Conservation (phyloP, 1,140 invertebrate species). For the Calosoma granatense region DNA sequence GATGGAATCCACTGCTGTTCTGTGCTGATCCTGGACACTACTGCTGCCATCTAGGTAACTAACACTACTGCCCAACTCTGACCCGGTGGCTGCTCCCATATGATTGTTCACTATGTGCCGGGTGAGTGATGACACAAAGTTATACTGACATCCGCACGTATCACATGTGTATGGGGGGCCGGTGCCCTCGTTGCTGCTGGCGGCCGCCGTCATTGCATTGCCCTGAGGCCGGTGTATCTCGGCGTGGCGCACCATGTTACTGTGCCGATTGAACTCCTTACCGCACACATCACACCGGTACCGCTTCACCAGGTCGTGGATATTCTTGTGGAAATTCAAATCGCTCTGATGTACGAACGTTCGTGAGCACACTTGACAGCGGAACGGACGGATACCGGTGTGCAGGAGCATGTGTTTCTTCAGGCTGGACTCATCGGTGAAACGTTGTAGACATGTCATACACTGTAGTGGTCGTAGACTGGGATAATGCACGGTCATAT, state of each 20-base stretch:
- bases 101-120: conserved; percentile 29
- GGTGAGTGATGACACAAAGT: conserved; percentile 26
- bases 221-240: conserved; percentile 21
- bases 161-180: conserved; percentile 19
- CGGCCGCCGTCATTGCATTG: not conserved
- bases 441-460: conserved; percentile 7
- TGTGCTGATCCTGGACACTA: too few relatives aligned
- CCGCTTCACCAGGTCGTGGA: conserved; percentile 17
- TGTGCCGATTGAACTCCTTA: conserved; percentile 27
- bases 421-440: not conserved
- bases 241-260: conserved; percentile 28
- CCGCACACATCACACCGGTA: conserved; percentile 25
- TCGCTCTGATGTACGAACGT: conserved; percentile 17
- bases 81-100: too few relatives aligned
- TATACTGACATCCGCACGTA: conserved; percentile 27
- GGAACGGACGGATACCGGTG: conserved; percentile 13
- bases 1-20: too few relatives aligned
- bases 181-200: not conserved
- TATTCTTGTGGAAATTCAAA: conserved; percentile 16
- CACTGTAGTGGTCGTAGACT: conserved; percentile 6
- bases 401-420: conserved; percentile 14
- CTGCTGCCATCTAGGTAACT: too few relatives aligned
- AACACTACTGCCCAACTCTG: too few relatives aligned
- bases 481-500: not conserved
- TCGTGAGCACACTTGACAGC: conserved; percentile 16